Conservation (phyloP, 2,888 invertebrate genomes). For the Cataglyphis altisquamis region DNA sequence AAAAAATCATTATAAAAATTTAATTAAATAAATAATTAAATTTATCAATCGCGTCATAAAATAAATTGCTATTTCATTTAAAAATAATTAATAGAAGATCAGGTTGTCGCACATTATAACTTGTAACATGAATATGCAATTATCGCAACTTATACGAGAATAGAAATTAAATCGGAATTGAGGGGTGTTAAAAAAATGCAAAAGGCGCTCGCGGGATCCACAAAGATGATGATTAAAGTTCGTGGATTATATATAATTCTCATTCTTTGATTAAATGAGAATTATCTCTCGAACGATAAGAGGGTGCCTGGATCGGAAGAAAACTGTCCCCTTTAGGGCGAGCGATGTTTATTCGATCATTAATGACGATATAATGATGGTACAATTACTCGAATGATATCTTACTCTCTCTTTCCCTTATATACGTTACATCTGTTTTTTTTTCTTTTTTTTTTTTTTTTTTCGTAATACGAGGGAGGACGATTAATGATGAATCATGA, state of each 20-base stretch:
- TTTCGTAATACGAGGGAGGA: conserved; percentile 19
- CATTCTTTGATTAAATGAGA: conserved; percentile 4
- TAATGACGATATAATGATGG: conserved; percentile 15
- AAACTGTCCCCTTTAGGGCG: conserved; percentile 3
- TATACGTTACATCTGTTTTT: not conserved
- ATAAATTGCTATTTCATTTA: not conserved
- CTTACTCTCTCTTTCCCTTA: not conserved
- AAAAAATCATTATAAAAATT: not conserved
- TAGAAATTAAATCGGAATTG: not conserved
- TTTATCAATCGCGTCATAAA: not conserved
- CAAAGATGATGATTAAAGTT: conserved; percentile 34
- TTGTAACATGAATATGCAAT: not conserved
- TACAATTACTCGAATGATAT: conserved; percentile 12
- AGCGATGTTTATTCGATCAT: conserved; percentile 49
- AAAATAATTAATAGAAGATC: not conserved
- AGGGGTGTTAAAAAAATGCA: conserved; percentile 8
- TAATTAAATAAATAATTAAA: not conserved
- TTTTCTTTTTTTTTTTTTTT: no score
- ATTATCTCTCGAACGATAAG: conserved; percentile 30
- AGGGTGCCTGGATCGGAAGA: conserved; percentile 30
- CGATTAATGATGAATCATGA: conserved; percentile 36
- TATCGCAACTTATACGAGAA: not conserved
- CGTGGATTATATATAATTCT: conserved; percentile 16
- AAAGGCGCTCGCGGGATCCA: conserved; percentile 22
- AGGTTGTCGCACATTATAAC: not conserved